These are phyloP conservation scores for Misgurnus anguillicaudatus DNA, from an alignment of 2,113 vertebrate genomes.

Conservation along the genomic window DNA sequence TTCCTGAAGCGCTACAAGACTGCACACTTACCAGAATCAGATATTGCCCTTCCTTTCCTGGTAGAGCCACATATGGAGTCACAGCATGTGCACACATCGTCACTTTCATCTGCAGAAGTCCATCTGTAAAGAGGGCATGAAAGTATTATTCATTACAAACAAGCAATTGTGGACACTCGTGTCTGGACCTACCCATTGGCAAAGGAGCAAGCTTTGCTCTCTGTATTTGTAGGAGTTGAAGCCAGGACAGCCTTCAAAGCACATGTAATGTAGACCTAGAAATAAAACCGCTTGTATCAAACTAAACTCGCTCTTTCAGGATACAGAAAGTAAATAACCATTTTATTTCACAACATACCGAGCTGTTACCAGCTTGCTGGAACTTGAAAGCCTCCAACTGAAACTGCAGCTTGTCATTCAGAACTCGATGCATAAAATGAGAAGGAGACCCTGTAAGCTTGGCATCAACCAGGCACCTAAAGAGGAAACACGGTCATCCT, in stretches of 20 bases:
- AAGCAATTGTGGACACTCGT: too few species aligned
- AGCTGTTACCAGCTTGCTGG: neutral
- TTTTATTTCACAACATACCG: neutral
- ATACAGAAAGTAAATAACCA: fast-evolving
- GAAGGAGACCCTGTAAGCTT: slow-evolving; percentile 33
- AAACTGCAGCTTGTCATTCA: slow-evolving; percentile 23
- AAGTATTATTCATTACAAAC: too few species aligned
- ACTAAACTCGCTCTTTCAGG: neutral
- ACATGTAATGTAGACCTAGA: slow-evolving; percentile 37
- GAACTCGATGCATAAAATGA: slow-evolving; percentile 31
- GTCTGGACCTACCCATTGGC: too few species aligned
- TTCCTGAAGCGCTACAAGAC: too few species aligned
- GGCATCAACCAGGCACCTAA: slow-evolving; percentile 46
- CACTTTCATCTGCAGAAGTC: slow-evolving; percentile 34
- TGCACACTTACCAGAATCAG: neutral
- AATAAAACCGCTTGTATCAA: neutral
- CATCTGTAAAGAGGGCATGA: slow-evolving; percentile 6
- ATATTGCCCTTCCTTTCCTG: neutral
- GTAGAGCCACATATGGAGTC: slow-evolving; percentile 23
- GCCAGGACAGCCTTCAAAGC: slow-evolving; percentile 18
- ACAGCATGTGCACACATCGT: slow-evolving; percentile 40
- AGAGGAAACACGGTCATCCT: too few species aligned
- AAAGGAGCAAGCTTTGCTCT: too few species aligned
- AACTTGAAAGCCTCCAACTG: slow-evolving; percentile 46
- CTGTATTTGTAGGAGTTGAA: neutral